Evolutionary conservation across 1,140 invertebrate species (phyloP).

Genomic region (Drosophila tristis): DNA sequence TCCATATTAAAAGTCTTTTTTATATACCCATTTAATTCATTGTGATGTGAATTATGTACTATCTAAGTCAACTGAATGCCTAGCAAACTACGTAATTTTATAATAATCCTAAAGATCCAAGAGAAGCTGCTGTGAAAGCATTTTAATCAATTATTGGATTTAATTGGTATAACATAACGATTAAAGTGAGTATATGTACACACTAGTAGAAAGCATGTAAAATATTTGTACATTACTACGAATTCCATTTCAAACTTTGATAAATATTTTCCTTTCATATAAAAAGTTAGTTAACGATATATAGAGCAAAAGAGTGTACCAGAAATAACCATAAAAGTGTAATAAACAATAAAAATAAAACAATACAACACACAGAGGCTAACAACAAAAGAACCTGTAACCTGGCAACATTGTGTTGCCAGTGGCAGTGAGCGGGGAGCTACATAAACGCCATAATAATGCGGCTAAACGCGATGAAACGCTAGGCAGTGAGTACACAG

Average conservation of each 20-base stretch:
- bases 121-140: constrained; percentile 9
- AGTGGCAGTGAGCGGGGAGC: constrained; percentile 4
- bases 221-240: constrained; percentile 15
- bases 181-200: constrained; percentile 54
- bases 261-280: constrained; percentile 1
- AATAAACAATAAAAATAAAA: constrained; percentile 58
- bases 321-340: constrained; percentile 57
- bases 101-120: no score
- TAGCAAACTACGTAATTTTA: neutral
- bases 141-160: constrained; percentile 55
- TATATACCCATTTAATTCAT: constrained; percentile 6
- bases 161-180: constrained; percentile 35
- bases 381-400: constrained; percentile 51
- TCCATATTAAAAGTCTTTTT: constrained; percentile 11
- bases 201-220: no score
- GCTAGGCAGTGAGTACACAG: neutral
- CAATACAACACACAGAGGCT: constrained; percentile 15
- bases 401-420: constrained; percentile 33
- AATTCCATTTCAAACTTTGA: constrained; percentile 15
- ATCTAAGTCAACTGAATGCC: neutral
- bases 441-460: constrained; percentile 51
- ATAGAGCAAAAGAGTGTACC: constrained; percentile 28
- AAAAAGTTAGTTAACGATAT: no score
- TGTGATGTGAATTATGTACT: constrained; percentile 6
- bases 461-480: constrained; percentile 31